Evolutionary conservation across 2,888 invertebrate species (phyloP).

Genomic region (Opisthograptis luteolata): DNA sequence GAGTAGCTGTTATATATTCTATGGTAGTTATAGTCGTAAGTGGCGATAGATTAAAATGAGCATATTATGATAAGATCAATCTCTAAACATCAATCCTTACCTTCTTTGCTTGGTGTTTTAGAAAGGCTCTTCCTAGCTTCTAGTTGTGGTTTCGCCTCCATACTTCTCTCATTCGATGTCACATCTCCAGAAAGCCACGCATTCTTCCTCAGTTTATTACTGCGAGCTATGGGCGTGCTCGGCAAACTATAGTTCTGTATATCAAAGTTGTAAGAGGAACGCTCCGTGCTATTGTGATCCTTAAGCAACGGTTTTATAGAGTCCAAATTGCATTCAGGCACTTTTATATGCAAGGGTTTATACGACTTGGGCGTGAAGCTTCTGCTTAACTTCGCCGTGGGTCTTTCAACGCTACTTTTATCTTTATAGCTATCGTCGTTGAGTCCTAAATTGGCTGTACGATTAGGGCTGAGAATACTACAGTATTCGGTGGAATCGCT

Average conservation of each 20-base stretch:
- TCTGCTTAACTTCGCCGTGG: conserved; percentile 65
- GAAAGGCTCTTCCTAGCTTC: conserved; percentile 12
- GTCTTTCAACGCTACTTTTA: conserved; percentile 50
- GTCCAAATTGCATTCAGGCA: conserved; percentile 73
- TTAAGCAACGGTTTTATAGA: conserved; percentile 66
- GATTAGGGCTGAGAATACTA: conserved; percentile 74
- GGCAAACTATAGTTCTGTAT: conserved; percentile 79
- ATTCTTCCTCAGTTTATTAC: conserved; percentile 80
- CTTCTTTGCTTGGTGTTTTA: conserved; percentile 42
- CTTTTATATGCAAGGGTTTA: conserved; percentile 76
- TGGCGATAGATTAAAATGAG: too few relatives aligned
- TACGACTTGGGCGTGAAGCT: conserved; percentile 79
- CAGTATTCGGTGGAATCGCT: conserved; percentile 82
- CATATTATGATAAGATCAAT: too few relatives aligned
- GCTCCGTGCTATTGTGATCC: conserved; percentile 50
- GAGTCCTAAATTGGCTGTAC: conserved; percentile 50
- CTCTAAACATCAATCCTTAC: too few relatives aligned
- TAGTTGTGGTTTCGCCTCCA: conserved; percentile 35
- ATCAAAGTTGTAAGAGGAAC: conserved; percentile 76
- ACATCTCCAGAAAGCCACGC: conserved; percentile 82
- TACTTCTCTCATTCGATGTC: conserved; percentile 42
- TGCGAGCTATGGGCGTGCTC: conserved; percentile 80
- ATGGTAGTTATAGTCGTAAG: too few relatives aligned
- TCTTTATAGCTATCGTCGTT: conserved; percentile 56
- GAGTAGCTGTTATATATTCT: too few relatives aligned